Base-by-base conservation (phyloP, 1,140 invertebrate genomes). In the Charaxes varanes region DNA sequence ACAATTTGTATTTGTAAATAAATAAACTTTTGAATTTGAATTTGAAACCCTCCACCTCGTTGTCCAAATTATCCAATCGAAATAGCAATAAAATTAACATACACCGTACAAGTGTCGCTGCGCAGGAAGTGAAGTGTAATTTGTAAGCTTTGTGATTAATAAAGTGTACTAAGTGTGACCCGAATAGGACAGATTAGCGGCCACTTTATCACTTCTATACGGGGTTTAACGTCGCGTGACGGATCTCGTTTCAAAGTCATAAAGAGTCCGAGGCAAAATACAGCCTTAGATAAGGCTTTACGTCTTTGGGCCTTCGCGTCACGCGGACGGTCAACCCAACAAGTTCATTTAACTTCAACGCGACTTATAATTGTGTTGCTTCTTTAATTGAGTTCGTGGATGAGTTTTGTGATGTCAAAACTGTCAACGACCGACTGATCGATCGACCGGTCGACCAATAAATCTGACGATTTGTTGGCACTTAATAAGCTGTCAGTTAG, bases 91-190 rank as follows among this genome's bases (percentile, higher is more conserved):
- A 78, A 79, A 82, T 78, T 80, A 78, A 52, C 76, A 80, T 82
- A 78, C 53, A 33, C 52, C 53, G 53, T 59, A 60, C 52, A 59
- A 59, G 58, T 66, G 78, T 76, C 69, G 68, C 64, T 53, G 53
- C 53, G 59, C 72, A 78, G 78, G 78, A 82, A 82, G 78, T 69
- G 61, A 63, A 62, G 56, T 50, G 78, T 80, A 77, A 80, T 82
- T 83, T 83, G 79, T 80, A 76, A 77, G 65, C 68, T 79, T 83
- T 79, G 71, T 80, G 76, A 83, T 83, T 83, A 83, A 83, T 83
- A 83, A 83, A 80, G 62, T 79, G 70, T 76, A 79, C 70, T 80
- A 80, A 83, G 70, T 83, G 79, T 70, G 74, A 62, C 79, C 66
- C 68, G 68, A 80, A 80, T 80, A 70, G 72, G 70, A 76, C 72